Evolutionary conservation across 1,140 invertebrate species (phyloP).

Genomic region (Dendroctonus ponderosae): DNA sequence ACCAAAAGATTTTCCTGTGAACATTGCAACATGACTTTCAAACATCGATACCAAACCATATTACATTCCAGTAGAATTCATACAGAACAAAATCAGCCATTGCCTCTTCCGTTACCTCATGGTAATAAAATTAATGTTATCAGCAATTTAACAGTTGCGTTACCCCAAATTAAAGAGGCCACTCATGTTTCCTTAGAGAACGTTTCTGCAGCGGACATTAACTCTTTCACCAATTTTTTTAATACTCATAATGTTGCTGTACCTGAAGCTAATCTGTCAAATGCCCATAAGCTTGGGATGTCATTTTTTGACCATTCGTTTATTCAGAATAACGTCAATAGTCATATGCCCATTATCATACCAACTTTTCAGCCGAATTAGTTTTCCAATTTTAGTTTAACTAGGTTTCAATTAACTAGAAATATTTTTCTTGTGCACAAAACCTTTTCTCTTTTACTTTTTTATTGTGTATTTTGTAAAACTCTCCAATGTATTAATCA

Average conservation of each 20-base stretch:
- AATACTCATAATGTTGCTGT: slow-evolving; percentile 45
- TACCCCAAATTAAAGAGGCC: slow-evolving; percentile 43
- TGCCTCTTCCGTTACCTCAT: slow-evolving; percentile 6
- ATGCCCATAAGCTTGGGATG: slow-evolving; percentile 48
- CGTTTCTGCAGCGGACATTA: slow-evolving; percentile 39
- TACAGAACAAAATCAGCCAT: slow-evolving; percentile 36
- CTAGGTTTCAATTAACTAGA: too few relatives aligned
- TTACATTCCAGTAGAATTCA: slow-evolving; percentile 51
- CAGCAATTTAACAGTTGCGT: slow-evolving; percentile 16
- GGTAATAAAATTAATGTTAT: slow-evolving; percentile 22
- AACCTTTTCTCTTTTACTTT: too few relatives aligned
- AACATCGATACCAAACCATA: slow-evolving; percentile 52
- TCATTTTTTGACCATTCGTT: slow-evolving; percentile 50
- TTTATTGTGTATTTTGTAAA: too few relatives aligned
- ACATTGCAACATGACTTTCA: slow-evolving; percentile 49
- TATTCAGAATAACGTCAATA: slow-evolving; percentile 47
- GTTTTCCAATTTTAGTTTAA: slow-evolving; percentile 9
- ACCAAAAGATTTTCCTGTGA: slow-evolving; percentile 49
- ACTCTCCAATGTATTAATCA: too few relatives aligned
- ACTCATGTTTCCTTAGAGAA: slow-evolving; percentile 40
- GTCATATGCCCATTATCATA: slow-evolving; percentile 50
- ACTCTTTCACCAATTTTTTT: slow-evolving; percentile 38
- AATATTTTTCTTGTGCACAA: too few relatives aligned
- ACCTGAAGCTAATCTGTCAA: slow-evolving; percentile 46
- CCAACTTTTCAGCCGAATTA: slow-evolving; percentile 50